Conservation (phyloP, 2,888 invertebrate genomes). For the Globia sparganii region DNA sequence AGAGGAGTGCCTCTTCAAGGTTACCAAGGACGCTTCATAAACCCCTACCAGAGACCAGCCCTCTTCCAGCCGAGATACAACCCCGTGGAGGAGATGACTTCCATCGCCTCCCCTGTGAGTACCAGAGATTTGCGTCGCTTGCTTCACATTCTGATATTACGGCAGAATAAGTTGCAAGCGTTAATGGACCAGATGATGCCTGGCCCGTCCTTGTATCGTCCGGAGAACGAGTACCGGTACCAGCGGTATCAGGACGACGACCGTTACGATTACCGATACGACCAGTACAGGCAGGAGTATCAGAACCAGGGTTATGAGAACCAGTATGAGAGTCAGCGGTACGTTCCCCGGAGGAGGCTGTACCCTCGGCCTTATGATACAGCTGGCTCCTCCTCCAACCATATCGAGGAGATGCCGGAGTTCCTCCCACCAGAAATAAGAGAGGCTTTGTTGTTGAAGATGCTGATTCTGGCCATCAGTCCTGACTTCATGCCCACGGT, state of each 20-base stretch:
- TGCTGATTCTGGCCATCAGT: conserved; percentile 93
- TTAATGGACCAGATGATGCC: conserved; percentile 88
- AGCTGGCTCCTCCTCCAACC: conserved; percentile 83
- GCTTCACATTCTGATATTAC: conserved; percentile 91
- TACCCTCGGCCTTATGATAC: conserved; percentile 84
- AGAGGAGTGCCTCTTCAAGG: conserved; percentile 85
- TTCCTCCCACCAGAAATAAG: conserved; percentile 93
- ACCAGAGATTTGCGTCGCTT: conserved; percentile 93
- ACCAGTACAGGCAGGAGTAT: conserved; percentile 81
- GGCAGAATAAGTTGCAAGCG: conserved; percentile 91
- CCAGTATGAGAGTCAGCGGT: conserved; percentile 87
- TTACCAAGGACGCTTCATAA: conserved; percentile 83
- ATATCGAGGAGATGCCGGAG: conserved; percentile 89
- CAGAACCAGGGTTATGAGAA: conserved; percentile 86
- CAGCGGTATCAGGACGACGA: conserved; percentile 84
- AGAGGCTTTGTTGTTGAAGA: conserved; percentile 93
- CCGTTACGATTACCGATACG: conserved; percentile 83
- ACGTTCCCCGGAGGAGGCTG: conserved; percentile 82
- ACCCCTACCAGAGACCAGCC: conserved; percentile 77
- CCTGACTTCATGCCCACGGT: conserved; percentile 89
- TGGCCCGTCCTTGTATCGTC: conserved; percentile 79
- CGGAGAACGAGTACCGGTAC: conserved; percentile 78
- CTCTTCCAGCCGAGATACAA: conserved; percentile 84
- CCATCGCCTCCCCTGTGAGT: conserved; percentile 93
- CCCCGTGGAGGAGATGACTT: conserved; percentile 89